Percentiles rank a stretch among this genome's conserved stretches.
Conservation (phyloP, 2,113 vertebrate species). For the Pandion haliaetus region DNA sequence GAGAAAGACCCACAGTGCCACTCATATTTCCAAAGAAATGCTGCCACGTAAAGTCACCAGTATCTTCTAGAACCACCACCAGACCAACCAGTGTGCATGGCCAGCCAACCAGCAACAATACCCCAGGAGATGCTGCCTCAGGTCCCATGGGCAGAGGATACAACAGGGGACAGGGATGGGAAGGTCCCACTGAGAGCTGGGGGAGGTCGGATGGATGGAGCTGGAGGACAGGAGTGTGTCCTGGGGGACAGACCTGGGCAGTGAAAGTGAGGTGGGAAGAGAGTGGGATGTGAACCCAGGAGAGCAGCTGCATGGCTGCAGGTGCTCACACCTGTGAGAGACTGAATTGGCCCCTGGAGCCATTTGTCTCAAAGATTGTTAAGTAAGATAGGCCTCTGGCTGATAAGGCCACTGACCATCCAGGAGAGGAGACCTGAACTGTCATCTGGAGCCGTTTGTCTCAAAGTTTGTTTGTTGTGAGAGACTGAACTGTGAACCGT, state of each 20-base stretch:
- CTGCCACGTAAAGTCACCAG: rapidly evolving
- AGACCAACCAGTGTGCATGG: rapidly evolving
- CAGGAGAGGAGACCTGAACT: too few species aligned
- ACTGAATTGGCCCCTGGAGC: too few species aligned
- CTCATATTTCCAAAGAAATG: neutral
- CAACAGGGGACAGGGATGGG: neutral
- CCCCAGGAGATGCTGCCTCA: neutral
- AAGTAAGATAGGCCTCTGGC: too few species aligned
- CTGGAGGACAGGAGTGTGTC: neutral
- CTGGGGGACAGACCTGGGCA: neutral
- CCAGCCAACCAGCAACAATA: neutral
- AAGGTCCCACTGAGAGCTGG: neutral
- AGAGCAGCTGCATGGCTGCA: neutral
- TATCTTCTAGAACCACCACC: neutral
- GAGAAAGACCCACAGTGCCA: neutral
- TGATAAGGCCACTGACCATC: too few species aligned
- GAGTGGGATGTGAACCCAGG: neutral
- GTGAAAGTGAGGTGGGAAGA: neutral
- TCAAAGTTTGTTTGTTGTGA: too few species aligned
- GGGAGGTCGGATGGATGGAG: neutral
- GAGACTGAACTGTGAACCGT: too few species aligned
- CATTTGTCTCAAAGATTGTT: too few species aligned
- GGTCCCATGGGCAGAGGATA: neutral
- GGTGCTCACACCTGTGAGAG: too few species aligned
- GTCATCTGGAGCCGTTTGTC: too few species aligned